These are phyloP conservation scores for Trinectes maculatus DNA, from an alignment of 2,113 vertebrate genomes.

Conservation along the genomic window DNA sequence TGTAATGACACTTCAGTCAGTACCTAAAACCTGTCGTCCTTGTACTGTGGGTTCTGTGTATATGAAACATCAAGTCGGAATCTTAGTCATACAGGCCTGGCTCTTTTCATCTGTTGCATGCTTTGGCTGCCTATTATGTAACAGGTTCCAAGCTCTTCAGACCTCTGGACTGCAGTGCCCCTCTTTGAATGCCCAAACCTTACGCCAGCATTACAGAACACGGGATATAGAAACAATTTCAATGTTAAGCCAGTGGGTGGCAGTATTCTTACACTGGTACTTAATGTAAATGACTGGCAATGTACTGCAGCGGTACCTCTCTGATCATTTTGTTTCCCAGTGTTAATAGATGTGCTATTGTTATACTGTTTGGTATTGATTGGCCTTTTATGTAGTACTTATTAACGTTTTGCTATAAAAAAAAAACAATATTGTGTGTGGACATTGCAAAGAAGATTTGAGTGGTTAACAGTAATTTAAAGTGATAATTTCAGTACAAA, in stretches of 20 bases:
- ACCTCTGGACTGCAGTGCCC: slow-evolving; percentile 56
- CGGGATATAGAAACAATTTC: background rate
- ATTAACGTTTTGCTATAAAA: background rate
- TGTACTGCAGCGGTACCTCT: background rate
- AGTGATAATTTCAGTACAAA: too few species aligned
- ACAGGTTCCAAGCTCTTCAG: slow-evolving; percentile 43
- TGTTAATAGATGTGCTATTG: background rate
- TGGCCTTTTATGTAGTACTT: background rate
- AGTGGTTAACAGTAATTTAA: background rate
- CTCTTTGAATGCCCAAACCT: slow-evolving; percentile 13
- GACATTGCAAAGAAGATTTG: background rate
- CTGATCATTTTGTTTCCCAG: background rate
- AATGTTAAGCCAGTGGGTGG: slow-evolving; percentile 60
- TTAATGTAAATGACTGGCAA: background rate
- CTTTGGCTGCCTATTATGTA: slow-evolving; percentile 63
- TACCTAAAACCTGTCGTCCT: slow-evolving; percentile 11
- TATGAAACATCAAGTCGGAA: slow-evolving; percentile 73
- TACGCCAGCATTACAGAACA: background rate
- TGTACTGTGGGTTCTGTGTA: slow-evolving; percentile 33
- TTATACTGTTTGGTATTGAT: background rate
- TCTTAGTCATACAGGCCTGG: slow-evolving; percentile 64
- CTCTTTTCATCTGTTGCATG: slow-evolving; percentile 38
- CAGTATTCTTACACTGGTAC: slow-evolving; percentile 53
- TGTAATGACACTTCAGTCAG: slow-evolving; percentile 12
- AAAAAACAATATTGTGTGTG: background rate